Base-by-base conservation (phyloP, 1,140 invertebrate species). In the Neoseiulus cucumeris region DNA sequence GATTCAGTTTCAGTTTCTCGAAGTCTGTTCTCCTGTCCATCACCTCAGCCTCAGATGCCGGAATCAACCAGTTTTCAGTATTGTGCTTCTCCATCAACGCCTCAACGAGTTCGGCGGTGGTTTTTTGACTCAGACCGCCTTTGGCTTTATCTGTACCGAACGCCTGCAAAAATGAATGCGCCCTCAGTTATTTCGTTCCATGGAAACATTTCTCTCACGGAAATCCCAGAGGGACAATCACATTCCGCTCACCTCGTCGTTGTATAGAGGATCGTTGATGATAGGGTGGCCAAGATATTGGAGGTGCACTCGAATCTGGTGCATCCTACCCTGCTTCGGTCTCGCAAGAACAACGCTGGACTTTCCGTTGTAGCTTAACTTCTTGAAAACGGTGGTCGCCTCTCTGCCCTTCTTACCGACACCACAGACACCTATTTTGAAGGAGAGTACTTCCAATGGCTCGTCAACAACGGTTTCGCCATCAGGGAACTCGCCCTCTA, bases 271-370 rank as follows among this genome's bases (percentile, higher is more conserved):
- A 77, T 98, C 95, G 74, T 97, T 97, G 1, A 94, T 84, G 65
- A 98, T 95, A 1, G 95, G 95, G 79, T 89, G 89, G 65, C 92
- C 94, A 70, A 98, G 80, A 77, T 89, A 98, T 75, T 98, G 95
- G 42, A 98, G 81, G 78, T 98, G 95, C n/a, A 98, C 91, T 67
- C 95, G 81, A 68, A 98, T 98, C 77, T 98, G 95, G 77, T 98
- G 95, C 84, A 97, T 98, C 68, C 95, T 79, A 0, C 95, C 95
- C 1, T 94, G 97, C 70, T 87, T 84, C 0, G 94, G 77, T 69
- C 85, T 84, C 77, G 92, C 96, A 20, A 87, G 79, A 1, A 98
- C 91, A 25, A 98, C 87, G 72, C 91, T 96, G 0, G 89, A 87
- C 71, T 85, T 86, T 2, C 82, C 82, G 77, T 95, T 91, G 66